Evolutionary conservation across 2,797 vertebrate species (phyloP).

Genomic region (Malacoraja senta): DNA sequence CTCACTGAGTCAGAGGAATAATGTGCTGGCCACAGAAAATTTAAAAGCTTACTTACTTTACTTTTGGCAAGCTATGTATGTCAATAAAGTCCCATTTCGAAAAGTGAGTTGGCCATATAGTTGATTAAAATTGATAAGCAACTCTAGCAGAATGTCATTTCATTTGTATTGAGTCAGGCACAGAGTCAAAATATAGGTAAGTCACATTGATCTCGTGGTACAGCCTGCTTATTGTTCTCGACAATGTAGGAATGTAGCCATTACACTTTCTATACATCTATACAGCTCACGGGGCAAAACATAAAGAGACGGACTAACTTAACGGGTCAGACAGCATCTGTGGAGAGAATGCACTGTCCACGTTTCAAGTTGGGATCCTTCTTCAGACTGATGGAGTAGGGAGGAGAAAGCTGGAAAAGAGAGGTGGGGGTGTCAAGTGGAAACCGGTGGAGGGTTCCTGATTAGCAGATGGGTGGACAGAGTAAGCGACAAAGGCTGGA

Average conservation of each 20-base stretch:
- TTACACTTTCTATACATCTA: not conserved
- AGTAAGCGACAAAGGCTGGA: too few species aligned
- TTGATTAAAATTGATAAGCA: constrained; percentile 27
- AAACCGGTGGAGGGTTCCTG: too few species aligned
- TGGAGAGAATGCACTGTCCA: too few species aligned
- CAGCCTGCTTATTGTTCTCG: not conserved
- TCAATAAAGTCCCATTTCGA: not conserved
- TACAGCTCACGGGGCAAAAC: not conserved
- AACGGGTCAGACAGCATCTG: too few species aligned
- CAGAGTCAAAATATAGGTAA: not conserved
- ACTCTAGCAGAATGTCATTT: not conserved
- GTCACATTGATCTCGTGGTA: not conserved
- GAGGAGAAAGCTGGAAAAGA: too few species aligned
- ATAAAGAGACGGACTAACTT: too few species aligned
- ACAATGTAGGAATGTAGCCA: too few species aligned
- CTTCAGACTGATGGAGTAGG: too few species aligned
- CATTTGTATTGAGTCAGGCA: not conserved
- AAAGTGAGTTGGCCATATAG: not conserved
- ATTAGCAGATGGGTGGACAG: too few species aligned
- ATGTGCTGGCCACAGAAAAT: not conserved
- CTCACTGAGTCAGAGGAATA: not conserved
- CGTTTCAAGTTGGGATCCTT: too few species aligned
- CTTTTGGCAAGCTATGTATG: not conserved
- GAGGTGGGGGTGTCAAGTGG: too few species aligned
- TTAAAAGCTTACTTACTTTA: not conserved